Evolutionary conservation across 2,113 vertebrate genomes (phyloP).

Genomic region (Echinops telfairi): DNA sequence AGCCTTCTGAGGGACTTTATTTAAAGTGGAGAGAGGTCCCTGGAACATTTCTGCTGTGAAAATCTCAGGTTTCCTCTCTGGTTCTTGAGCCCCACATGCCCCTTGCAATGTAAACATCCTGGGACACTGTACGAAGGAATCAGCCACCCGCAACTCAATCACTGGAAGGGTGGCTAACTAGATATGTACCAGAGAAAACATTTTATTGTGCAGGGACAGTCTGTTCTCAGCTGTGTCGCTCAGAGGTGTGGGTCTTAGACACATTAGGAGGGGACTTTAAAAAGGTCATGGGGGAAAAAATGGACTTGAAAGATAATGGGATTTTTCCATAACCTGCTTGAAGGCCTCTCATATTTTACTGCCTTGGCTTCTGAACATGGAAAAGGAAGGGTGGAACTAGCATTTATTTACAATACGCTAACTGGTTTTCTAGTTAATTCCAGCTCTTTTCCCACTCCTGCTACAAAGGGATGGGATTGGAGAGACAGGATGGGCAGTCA

Average conservation of each 20-base stretch:
- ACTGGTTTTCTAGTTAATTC: background rate
- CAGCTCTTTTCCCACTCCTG: background rate
- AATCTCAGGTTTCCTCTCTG: too few relatives aligned
- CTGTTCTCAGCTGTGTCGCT: background rate
- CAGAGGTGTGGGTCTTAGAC: background rate
- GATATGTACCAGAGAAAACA: background rate
- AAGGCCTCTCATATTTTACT: too few relatives aligned
- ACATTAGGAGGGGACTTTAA: too few relatives aligned
- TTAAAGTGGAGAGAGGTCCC: background rate
- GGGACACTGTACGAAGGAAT: background rate
- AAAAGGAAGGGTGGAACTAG: background rate
- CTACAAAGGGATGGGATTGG: background rate
- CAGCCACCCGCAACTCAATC: background rate
- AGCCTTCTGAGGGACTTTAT: background rate
- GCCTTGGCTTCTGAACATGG: background rate
- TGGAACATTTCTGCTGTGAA: background rate
- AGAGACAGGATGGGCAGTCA: accelerated
- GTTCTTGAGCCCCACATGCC: background rate
- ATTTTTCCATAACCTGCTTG: too few relatives aligned
- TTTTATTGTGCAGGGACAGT: background rate
- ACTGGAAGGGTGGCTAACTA: background rate
- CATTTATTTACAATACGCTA: too few relatives aligned
- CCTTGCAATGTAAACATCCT: accelerated
- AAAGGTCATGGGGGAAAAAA: too few relatives aligned
- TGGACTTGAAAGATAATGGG: too few relatives aligned